phyloP scores from a whole-genome alignment of 2,113 vertebrate genomes.

The Aythya baeri region DNA sequence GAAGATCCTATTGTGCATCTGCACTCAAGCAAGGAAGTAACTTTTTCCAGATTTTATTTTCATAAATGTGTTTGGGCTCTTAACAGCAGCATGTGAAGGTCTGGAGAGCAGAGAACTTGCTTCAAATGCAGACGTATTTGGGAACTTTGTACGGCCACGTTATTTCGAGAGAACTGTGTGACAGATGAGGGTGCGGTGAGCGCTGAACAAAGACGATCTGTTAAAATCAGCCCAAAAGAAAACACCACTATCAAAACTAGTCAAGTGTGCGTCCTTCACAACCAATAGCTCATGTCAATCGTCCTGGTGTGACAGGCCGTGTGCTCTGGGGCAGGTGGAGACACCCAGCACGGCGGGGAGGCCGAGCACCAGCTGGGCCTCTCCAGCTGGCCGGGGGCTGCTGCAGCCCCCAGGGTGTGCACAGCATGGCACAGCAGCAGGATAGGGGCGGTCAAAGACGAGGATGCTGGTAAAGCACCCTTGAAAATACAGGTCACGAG shows the following conservation, averaged over 20 bases:
- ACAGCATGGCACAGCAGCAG: neutral
- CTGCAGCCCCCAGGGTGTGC: neutral
- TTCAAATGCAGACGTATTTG: neutral
- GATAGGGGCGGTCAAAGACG: rapidly evolving
- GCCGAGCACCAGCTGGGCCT: neutral
- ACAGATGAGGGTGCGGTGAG: neutral
- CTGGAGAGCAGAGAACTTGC: neutral
- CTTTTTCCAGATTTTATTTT: neutral
- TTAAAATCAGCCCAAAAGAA: constrained; percentile 40
- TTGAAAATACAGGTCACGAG: neutral
- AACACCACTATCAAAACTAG: constrained; percentile 23
- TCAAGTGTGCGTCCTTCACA: neutral
- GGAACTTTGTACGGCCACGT: neutral
- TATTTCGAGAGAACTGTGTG: neutral
- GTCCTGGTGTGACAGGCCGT: constrained; percentile 4
- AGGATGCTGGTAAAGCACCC: neutral
- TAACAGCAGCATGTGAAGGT: neutral
- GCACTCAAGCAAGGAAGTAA: neutral
- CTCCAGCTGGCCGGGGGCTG: neutral
- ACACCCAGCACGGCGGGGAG: neutral
- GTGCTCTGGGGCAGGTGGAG: neutral
- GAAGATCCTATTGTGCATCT: neutral
- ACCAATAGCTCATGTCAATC: constrained; percentile 33
- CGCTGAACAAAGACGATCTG: constrained; percentile 51
- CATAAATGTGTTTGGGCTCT: neutral